Conservation (phyloP, 2,113 vertebrate species). For the Psittacara wagleri region DNA sequence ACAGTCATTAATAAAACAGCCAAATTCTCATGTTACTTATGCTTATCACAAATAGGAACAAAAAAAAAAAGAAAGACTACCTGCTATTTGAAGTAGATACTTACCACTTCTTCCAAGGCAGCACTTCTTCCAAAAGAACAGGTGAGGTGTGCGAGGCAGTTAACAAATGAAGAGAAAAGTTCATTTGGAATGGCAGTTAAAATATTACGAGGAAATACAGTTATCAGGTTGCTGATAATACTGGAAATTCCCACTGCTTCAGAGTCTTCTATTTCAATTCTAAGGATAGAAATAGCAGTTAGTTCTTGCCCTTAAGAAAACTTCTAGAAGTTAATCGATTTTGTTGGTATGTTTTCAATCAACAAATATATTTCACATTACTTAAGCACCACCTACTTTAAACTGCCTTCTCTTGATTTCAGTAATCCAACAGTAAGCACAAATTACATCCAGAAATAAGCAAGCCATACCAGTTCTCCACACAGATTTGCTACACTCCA, state of each 20-base stretch:
- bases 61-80: neutral
- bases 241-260: slow-evolving; percentile 97
- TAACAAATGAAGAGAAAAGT: slow-evolving; percentile 96
- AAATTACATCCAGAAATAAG: neutral
- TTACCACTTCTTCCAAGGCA: slow-evolving; percentile 97
- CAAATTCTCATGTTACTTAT: neutral
- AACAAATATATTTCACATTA: neutral
- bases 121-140: slow-evolving; percentile 97
- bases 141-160: slow-evolving; percentile 96
- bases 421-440: neutral
- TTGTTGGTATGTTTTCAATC: neutral
- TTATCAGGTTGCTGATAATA: slow-evolving; percentile 97
- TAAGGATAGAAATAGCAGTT: slow-evolving; percentile 65
- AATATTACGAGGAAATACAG: slow-evolving; percentile 91
- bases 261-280: slow-evolving; percentile 98
- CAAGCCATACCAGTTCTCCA: neutral
- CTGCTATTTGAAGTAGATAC: slow-evolving; percentile 9
- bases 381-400: neutral
- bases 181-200: slow-evolving; percentile 95
- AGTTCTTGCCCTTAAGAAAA: neutral
- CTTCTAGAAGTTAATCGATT: neutral
- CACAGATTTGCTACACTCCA: neutral
- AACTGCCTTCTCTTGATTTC: neutral
- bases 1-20: neutral
- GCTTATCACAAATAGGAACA: neutral